These are phyloP conservation scores for Hemicentrotus pulcherrimus DNA, from an alignment of 35 echinoderm and acorn worm species.

Conservation along the genomic window DNA sequence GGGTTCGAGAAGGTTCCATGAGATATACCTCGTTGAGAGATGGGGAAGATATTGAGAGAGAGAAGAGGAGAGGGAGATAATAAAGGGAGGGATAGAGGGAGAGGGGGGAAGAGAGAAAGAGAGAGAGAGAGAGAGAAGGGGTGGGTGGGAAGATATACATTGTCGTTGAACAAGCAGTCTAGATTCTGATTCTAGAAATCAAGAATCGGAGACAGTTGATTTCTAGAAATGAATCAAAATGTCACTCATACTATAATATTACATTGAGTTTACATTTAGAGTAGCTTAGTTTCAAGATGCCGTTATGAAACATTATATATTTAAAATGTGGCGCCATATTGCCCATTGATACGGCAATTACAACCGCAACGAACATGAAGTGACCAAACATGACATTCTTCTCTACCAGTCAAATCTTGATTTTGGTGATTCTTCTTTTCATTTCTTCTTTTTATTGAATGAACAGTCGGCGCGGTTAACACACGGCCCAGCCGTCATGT, in stretches of 20 bases:
- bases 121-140: background rate
- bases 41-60: background rate
- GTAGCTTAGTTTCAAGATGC: background rate
- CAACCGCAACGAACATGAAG: slow-evolving; percentile 9
- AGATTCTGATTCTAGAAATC: background rate
- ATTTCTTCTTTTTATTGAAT: background rate
- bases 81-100: background rate
- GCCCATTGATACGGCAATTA: background rate
- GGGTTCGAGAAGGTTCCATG: too few relatives aligned
- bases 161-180: background rate
- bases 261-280: background rate
- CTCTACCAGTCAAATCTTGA: background rate
- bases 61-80: too few relatives aligned
- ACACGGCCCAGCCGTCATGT: background rate
- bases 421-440: background rate
- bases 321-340: slow-evolving; percentile 18
- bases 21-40: background rate
- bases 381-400: slow-evolving; percentile 12
- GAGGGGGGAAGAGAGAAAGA: background rate
- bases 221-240: background rate
- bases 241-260: slow-evolving; percentile 6
- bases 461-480: slow-evolving; percentile 26
- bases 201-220: background rate
- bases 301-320: background rate
- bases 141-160: background rate